A percentile compares a stretch with the other conserved stretches of the same genome.
Conservation (phyloP, 2,888 invertebrate genomes). For the Drosophila dives region DNA sequence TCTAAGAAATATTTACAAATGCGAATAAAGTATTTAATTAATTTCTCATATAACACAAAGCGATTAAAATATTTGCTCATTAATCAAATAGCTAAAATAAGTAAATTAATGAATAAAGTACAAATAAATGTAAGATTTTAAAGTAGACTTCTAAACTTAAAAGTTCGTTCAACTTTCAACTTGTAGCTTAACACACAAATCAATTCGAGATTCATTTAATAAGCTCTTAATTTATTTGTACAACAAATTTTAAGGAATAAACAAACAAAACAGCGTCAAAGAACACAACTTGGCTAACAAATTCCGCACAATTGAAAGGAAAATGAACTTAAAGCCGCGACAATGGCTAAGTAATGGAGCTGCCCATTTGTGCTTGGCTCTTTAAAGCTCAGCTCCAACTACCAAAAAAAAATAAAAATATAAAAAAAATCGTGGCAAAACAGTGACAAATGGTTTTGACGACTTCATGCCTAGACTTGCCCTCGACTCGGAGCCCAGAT, state of each 20-base stretch:
- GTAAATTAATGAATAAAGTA: neutral
- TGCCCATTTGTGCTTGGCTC: slow-evolving; percentile 3
- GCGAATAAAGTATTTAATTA: neutral
- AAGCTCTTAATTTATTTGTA: neutral
- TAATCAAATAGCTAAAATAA: neutral
- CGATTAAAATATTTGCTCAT: neutral
- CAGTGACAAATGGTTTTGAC: slow-evolving; percentile 75
- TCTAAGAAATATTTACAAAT: neutral
- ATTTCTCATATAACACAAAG: neutral
- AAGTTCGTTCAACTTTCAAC: neutral
- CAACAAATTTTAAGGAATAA: neutral
- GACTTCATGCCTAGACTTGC: slow-evolving; percentile 66
- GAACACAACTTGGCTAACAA: slow-evolving; percentile 15
- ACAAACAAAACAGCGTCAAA: neutral
- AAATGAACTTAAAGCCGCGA: slow-evolving; percentile 39
- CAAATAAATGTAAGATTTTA: neutral
- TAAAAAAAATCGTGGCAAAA: slow-evolving; percentile 55
- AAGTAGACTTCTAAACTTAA: neutral
- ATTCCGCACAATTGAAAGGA: slow-evolving; percentile 30
- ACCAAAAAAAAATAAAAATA: slow-evolving; percentile 2
- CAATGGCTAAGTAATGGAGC: slow-evolving; percentile 37
- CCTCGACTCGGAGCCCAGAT: slow-evolving; percentile 8
- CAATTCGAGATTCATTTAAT: neutral
- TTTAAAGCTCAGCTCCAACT: slow-evolving; percentile 31
- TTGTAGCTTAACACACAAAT: neutral